Base-by-base conservation (phyloP, 2,888 invertebrate species). In the Hoplodrina blanda region DNA sequence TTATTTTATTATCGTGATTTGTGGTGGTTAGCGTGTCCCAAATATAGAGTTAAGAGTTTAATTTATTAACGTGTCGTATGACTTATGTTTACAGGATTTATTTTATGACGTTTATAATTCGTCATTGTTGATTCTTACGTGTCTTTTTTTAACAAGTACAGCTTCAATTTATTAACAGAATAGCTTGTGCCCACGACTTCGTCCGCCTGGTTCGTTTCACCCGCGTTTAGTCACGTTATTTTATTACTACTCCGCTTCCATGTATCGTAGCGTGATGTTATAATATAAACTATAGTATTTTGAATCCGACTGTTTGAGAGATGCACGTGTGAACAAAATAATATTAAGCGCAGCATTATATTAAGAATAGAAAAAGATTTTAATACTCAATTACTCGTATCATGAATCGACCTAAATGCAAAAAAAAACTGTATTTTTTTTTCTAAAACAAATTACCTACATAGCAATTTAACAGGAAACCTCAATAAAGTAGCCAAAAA, bases 1-100 rank as follows among this genome's bases (percentile, higher is more conserved):
- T 33, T 55, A 30, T 64, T 54, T 78, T 77, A 2, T 64, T 62
- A 67, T 81, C 82, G 78, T 78, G 82, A 72, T 81, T 67, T 62
- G n/a, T 41, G 30, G 13, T 30, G 3, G 13, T 78, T 78, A 57
- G 25, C 54, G 3, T 25, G 57, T 37, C 6, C 66, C 11, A 59
- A 72, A 72, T 72, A 20, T 72, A 62, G 50, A 50, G 15, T 41
- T 63, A n/a, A 11, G 41, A 33, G n/a, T 62, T 8, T 49, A 13
- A 53, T 20, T 30, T 37, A 4, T 41, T 56, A 57, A 19, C 7
- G 10, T 17, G 46, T 63, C 52, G 20, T 72, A 52, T 46, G 20
- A 71, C n/a, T 61, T 13, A n/a, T 15, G 7, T 49, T 46, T 33
- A 30, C 13, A 13, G 5, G 17, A 17, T 52, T 37, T 52, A 44